Evolutionary conservation across 2,113 vertebrate species (phyloP), one percentile per base, ranked within the genome.

Genomic region (Albula goreensis): DNA sequence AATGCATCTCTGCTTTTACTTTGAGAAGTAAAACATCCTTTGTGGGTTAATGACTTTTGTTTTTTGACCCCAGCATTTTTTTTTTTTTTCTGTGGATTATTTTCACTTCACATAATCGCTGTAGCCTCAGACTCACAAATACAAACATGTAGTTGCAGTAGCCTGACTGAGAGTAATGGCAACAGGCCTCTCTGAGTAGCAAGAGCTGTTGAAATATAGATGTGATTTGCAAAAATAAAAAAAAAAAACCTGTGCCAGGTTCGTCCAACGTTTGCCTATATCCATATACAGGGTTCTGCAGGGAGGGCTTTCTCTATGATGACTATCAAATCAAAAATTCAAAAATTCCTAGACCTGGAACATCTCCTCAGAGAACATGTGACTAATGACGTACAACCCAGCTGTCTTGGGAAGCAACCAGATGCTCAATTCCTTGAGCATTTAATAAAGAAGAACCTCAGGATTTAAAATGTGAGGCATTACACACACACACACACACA

Each of bases 191-290:
- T 84, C 80, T 85, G 80, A 86, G 85, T 87, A 85, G 81, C 86
- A 86, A 83, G 88, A 80, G 83, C 89, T 88, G 81, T 85, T 91
- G 85, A 87, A 91, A 91, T 91, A 89, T 89, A 86, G 89, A 91
- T 91, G 89, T 87, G 85, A 83, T 66, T 3, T 79, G 78, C 88
- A 88, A 86, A 88, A 86, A 41, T 41, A 1, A 41, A 41, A 41
- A 1, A 41, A 41, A 41, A 79, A 80, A 83, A 77, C 74, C 86
- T 89, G 84, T 8, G 60, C 60, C 60, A 6, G 66, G n/a, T 74
- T 31, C 10, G n/a, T 74, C 17, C n/a, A 10, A 7, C 6, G 53
- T 56, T 56, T 56, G 12, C 53, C 53, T 56, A 12, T 56, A 56
- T 56, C 53, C 53, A 9, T 6, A 9, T 6, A 56, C 53, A 9